Evolutionary conservation across 2,797 vertebrate species (phyloP).

Genomic region (Myoxocephalus aenaeus): DNA sequence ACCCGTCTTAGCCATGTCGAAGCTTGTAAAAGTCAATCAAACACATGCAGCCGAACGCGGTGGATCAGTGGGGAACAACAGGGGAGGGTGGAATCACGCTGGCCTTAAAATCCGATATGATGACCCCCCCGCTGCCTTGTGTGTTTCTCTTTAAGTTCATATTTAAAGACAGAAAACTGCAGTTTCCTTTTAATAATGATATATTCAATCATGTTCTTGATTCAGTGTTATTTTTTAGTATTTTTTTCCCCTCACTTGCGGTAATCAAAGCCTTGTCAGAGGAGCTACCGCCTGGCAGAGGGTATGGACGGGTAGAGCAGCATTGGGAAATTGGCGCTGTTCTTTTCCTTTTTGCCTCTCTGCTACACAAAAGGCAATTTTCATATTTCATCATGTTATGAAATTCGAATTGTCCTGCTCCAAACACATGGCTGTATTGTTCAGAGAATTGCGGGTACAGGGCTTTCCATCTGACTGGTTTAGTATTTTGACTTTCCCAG

Average conservation of each 20-base stretch:
- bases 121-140: slow-evolving; percentile 54
- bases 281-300: slow-evolving; percentile 39
- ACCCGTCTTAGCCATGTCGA: slow-evolving; percentile 27
- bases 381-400: slow-evolving; percentile 62
- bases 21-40: slow-evolving; percentile 56
- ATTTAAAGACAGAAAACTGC: slow-evolving; percentile 58
- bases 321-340: slow-evolving; percentile 30
- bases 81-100: slow-evolving; percentile 47
- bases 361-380: slow-evolving; percentile 70
- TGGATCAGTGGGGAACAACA: slow-evolving; percentile 53
- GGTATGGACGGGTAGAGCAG: slow-evolving; percentile 32
- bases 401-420: slow-evolving; percentile 71
- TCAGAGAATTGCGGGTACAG: slow-evolving; percentile 52
- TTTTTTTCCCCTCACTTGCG: neutral
- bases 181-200: slow-evolving; percentile 63
- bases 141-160: slow-evolving; percentile 50
- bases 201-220: slow-evolving; percentile 49
- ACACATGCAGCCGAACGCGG: slow-evolving; percentile 39
- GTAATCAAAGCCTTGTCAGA: slow-evolving; percentile 66
- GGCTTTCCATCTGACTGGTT: slow-evolving; percentile 61
- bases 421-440: slow-evolving; percentile 60
- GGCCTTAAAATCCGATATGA: slow-evolving; percentile 51
- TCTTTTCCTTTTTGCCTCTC: slow-evolving; percentile 33
- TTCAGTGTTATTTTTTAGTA: slow-evolving; percentile 46
- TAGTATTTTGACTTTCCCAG: slow-evolving; percentile 60